phyloP scores from a whole-genome alignment of 2,797 vertebrate genomes.

The Antrozous pallidus region DNA sequence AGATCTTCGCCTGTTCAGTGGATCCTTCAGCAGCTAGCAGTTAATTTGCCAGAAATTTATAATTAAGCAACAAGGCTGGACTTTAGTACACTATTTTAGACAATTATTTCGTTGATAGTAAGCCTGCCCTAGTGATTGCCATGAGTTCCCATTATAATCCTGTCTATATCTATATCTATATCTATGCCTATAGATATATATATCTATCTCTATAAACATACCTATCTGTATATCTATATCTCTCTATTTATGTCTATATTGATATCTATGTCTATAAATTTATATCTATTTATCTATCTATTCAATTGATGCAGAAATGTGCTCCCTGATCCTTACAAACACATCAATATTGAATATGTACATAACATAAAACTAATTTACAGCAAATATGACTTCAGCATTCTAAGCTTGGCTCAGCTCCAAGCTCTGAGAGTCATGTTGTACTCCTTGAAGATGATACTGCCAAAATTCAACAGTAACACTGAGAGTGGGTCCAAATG shows the following conservation, averaged over 20 bases:
- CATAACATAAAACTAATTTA: not conserved
- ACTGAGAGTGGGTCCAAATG: not conserved
- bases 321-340: not conserved
- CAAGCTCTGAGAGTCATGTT: not conserved
- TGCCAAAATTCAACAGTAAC: not conserved
- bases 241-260: not conserved
- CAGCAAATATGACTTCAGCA: not conserved
- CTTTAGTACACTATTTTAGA: not conserved
- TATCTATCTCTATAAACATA: not conserved
- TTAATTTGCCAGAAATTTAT: not conserved
- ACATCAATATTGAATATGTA: not conserved
- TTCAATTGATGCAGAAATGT: not conserved
- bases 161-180: not conserved
- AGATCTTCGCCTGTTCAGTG: not conserved
- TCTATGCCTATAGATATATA: not conserved
- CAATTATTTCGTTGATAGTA: not conserved
- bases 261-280: not conserved
- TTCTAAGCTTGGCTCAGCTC: not conserved
- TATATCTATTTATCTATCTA: not conserved
- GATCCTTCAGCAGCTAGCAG: not conserved
- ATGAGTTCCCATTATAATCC: no score
- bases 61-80: not conserved
- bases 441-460: slow-evolving; percentile 4
- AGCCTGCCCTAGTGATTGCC: not conserved
- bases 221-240: not conserved